Evolutionary conservation across 2,888 invertebrate species (phyloP).

Genomic region (Nemotelus nigrinus): DNA sequence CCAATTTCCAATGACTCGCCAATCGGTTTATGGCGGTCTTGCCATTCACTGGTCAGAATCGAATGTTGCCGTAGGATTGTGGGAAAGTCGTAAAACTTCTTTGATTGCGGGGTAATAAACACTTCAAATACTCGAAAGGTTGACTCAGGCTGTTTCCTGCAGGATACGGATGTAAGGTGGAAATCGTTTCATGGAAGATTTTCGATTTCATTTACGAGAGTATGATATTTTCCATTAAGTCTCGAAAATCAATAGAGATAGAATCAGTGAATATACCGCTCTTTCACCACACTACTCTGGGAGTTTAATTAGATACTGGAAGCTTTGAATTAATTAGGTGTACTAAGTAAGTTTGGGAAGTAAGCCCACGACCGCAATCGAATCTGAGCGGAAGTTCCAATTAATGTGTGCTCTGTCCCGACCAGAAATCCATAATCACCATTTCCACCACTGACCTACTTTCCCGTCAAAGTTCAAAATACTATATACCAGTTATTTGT

Average conservation of each 20-base stretch:
- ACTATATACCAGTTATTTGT: slow-evolving; percentile 11
- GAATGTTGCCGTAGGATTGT: background rate
- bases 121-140: slow-evolving; percentile 15
- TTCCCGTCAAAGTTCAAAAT: background rate
- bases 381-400: too few relatives aligned
- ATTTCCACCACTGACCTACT: slow-evolving; percentile 8
- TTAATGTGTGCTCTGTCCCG: background rate
- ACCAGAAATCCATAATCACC: background rate
- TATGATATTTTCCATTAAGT: too few relatives aligned
- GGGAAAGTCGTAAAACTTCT: slow-evolving; percentile 26
- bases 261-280: too few relatives aligned
- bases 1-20: slow-evolving; percentile 31
- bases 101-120: slow-evolving; percentile 38
- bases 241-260: too few relatives aligned
- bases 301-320: too few relatives aligned
- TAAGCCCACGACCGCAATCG: too few relatives aligned
- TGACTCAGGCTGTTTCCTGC: background rate
- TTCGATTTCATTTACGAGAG: too few relatives aligned
- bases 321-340: too few relatives aligned
- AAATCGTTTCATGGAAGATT: too few relatives aligned
- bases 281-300: too few relatives aligned
- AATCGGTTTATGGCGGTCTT: slow-evolving; percentile 24
- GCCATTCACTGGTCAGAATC: slow-evolving; percentile 3
- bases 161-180: too few relatives aligned
- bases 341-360: too few relatives aligned